Evolutionary conservation across 1,140 invertebrate species (phyloP).

Genomic region (Leptinotarsa texana): DNA sequence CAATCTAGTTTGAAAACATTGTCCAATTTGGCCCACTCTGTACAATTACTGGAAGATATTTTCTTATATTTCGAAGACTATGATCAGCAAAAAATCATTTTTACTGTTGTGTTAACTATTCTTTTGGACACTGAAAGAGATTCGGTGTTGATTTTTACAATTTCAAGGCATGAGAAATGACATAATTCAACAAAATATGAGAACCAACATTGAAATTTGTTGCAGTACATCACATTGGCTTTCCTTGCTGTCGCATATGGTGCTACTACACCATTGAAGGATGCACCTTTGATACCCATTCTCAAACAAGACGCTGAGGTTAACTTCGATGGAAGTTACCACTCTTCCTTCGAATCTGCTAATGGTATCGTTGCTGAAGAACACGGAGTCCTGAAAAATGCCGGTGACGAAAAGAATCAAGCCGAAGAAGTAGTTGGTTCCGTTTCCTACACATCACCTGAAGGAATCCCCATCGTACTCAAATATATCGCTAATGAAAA

Average conservation of each 20-base stretch:
- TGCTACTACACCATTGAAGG: constrained; percentile 51
- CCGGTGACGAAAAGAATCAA: constrained; percentile 62
- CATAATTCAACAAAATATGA: too few relatives aligned
- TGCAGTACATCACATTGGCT: constrained; percentile 9
- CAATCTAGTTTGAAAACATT: too few relatives aligned
- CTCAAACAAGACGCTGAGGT: constrained; percentile 64
- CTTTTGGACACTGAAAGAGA: too few relatives aligned
- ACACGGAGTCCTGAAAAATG: constrained; percentile 52
- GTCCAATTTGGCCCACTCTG: too few relatives aligned
- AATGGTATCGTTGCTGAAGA: constrained; percentile 41
- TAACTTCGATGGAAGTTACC: constrained; percentile 69
- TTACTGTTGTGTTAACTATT: too few relatives aligned
- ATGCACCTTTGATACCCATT: constrained; percentile 63
- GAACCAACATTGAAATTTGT: not conserved
- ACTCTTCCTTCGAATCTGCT: constrained; percentile 43
- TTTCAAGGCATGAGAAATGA: too few relatives aligned
- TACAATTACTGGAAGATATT: too few relatives aligned
- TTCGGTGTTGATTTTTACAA: too few relatives aligned
- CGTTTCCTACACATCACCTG: constrained; percentile 78
- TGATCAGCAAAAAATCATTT: too few relatives aligned
- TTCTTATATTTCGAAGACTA: too few relatives aligned
- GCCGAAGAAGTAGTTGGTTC: constrained; percentile 65
- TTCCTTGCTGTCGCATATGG: constrained; percentile 43
- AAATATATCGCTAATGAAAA: constrained; percentile 35
- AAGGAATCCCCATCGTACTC: constrained; percentile 60